These are phyloP conservation scores for Hofmannophila pseudospretella DNA, from an alignment of 2,888 invertebrate species.

Conservation along the genomic window DNA sequence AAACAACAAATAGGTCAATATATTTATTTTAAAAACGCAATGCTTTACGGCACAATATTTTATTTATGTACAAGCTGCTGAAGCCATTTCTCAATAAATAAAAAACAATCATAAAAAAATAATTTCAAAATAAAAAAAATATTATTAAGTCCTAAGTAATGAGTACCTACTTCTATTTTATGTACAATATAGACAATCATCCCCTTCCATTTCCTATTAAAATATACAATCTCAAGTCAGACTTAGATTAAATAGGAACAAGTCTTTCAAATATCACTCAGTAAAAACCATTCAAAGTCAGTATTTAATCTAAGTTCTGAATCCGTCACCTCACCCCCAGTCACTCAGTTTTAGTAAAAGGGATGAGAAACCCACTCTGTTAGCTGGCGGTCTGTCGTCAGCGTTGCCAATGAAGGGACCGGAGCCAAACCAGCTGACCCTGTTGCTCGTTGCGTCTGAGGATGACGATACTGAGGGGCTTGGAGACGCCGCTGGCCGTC, in stretches of 20 bases:
- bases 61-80: conserved; percentile 48
- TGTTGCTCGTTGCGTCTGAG: conserved; percentile 48
- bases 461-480: conserved; percentile 37
- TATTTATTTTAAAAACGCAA: conserved; percentile 22
- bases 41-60: conserved; percentile 36
- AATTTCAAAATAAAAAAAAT: conserved; percentile 44
- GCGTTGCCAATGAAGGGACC: conserved; percentile 73
- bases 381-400: conserved; percentile 48
- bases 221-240: conserved; percentile 37
- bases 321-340: conserved; percentile 66
- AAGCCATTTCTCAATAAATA: conserved; percentile 52
- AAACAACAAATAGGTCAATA: conserved; percentile 1
- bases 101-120: conserved; percentile 11
- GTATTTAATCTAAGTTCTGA: conserved; percentile 61
- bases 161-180: conserved; percentile 9
- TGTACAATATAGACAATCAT: conserved; percentile 37
- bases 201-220: conserved; percentile 28
- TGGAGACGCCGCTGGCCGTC: conserved; percentile 39
- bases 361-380: conserved; percentile 74
- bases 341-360: conserved; percentile 66
- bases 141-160: conserved; percentile 3
- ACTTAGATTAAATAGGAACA: conserved; percentile 64
- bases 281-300: conserved; percentile 12
- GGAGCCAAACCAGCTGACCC: conserved; percentile 69
- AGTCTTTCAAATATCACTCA: conserved; percentile 21